A percentile compares a stretch with the other conserved stretches of the same genome.
These are phyloP conservation scores for Ammospiza caudacuta DNA, from an alignment of 2,113 vertebrate genomes.

Conservation along the genomic window DNA sequence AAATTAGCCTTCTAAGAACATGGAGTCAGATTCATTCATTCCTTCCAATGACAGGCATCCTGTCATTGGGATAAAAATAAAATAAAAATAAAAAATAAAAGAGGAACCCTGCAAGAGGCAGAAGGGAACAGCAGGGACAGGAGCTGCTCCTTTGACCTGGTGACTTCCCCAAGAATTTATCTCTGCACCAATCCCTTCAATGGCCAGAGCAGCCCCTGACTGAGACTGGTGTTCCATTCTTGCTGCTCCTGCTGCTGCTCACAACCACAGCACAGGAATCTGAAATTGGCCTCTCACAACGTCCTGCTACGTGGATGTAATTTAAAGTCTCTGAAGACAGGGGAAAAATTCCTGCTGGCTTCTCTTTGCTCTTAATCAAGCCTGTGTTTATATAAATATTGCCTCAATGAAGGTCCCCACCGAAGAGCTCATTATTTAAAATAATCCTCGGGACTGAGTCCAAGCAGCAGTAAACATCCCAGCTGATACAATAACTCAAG, in stretches of 20 bases:
- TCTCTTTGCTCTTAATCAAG: constrained; percentile 5
- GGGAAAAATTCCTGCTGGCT: neutral
- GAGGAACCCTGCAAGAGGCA: neutral
- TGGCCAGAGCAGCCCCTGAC: neutral
- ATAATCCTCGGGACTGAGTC: neutral
- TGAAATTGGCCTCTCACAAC: neutral
- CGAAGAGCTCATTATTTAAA: neutral
- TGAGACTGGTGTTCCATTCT: neutral
- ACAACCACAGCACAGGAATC: neutral
- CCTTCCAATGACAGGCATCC: no score
- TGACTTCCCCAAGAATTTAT: neutral
- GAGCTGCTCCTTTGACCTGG: neutral
- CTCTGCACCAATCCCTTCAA: neutral
- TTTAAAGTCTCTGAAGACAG: neutral
- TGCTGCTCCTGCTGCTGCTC: neutral
- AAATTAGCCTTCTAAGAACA: no score
- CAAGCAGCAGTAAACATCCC: neutral
- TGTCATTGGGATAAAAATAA: no score
- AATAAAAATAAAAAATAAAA: no score
- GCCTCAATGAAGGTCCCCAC: neutral
- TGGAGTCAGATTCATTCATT: no score
- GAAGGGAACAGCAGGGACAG: neutral
- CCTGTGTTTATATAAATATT: neutral
- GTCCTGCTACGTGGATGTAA: neutral
- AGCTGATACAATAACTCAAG: neutral